Base-by-base conservation (phyloP, 1,140 invertebrate species). In the Capitella teleta region DNA sequence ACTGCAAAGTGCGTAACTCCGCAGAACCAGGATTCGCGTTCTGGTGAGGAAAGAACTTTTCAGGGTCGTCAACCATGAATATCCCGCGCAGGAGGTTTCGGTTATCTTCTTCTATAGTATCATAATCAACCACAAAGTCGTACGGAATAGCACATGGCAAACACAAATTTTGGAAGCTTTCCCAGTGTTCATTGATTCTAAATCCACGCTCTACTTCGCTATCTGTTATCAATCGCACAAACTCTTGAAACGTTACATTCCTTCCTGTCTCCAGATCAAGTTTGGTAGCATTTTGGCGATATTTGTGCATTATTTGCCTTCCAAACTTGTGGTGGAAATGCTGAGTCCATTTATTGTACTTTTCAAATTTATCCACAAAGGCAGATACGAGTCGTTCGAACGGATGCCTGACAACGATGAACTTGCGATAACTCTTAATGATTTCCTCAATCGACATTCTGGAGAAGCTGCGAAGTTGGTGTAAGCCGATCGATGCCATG, bases 381-480 rank as follows among this genome's bases (percentile, higher is more conserved):
- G 57, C 61, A 25, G 65, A 68, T 8, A 68, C 53, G 23, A 67
- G 50, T n/a, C 66, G 48, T 21, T 62, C 58, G 49, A 68, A 60
- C 12, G 64, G 66, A 47, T 68, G 65, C 6, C 64, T 57, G n/a
- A 68, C 66, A 28, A 68, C 57, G 18, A 67, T 57, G 32, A 63
- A 57, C 47, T 67, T 68, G 8, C 8, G 8, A 32, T 32, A 32
- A 32, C n/a, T 32, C 8, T 32, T n/a, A 8, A 32, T 8, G n/a
- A 32, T n/a, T 32, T 10, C 8, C 30, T n/a, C 8, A 8, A 32
- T 8, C 8, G 8, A n/a, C 8, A n/a, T 32, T 10, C 8, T n/a
- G n/a, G 8, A 10, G n/a, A 32, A n/a, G 30, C n/a, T 8, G n/a
- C 8, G n/a, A 8, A n/a, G 30, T 10, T 8, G n/a, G 8, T 10